Conservation (phyloP, 2,888 invertebrate genomes). For the Leptinotarsa rubiginosa region DNA sequence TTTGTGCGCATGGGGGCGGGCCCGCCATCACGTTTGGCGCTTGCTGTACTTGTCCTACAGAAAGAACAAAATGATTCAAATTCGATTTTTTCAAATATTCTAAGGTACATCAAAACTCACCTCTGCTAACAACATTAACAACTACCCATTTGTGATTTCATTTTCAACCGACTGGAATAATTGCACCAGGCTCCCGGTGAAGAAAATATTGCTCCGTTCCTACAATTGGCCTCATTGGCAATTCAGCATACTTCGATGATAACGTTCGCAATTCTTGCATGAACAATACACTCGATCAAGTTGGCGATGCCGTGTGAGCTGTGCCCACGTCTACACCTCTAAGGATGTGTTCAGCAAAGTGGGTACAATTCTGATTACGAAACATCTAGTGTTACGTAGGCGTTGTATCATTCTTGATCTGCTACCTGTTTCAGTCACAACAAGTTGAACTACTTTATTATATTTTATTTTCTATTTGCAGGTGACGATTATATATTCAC, state of each 20-base stretch:
- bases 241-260: conserved; percentile 27
- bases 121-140: not conserved
- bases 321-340: conserved; percentile 46
- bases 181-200: not conserved
- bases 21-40: too few relatives aligned
- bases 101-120: too few relatives aligned
- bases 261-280: conserved; percentile 42
- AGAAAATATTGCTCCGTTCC: not conserved
- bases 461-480: not conserved
- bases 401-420: conserved; percentile 26
- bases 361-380: conserved; percentile 35
- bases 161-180: not conserved
- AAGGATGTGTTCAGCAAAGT: conserved; percentile 35
- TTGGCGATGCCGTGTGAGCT: conserved; percentile 45
- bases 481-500: not conserved
- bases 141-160: not conserved
- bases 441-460: not conserved
- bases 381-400: conserved; percentile 37
- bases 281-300: conserved; percentile 38
- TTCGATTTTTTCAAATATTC: too few relatives aligned
- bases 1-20: too few relatives aligned
- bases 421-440: conserved; percentile 30
- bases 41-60: too few relatives aligned
- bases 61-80: too few relatives aligned
- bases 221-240: not conserved